These are phyloP conservation scores for Stegana nigrithorax DNA, from an alignment of 2,888 invertebrate species.

Conservation along the genomic window DNA sequence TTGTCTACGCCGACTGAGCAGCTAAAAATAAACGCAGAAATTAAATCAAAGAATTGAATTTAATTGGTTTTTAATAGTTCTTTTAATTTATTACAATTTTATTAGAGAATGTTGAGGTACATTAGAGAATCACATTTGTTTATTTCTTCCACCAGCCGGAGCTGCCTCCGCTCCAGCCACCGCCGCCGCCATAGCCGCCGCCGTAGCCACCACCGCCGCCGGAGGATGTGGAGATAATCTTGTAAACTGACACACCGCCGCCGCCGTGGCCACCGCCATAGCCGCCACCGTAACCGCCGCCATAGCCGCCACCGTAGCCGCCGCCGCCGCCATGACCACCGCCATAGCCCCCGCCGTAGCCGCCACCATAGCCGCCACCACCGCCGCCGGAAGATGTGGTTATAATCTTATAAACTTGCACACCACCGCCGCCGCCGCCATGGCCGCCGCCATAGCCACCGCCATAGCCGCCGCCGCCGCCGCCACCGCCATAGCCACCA, in stretches of 20 bases:
- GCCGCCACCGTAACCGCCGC: constrained; percentile 11
- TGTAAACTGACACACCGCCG: too few species aligned
- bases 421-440: constrained; percentile 17
- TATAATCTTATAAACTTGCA: too few species aligned
- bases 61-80: background rate
- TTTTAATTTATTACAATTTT: background rate
- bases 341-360: background rate
- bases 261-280: constrained; percentile 21
- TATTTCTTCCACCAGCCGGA: constrained; percentile 53
- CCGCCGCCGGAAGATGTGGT: too few species aligned
- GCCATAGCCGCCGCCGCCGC: constrained; percentile 10
- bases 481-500: background rate
- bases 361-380: constrained; percentile 5
- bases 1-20: too few species aligned
- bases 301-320: constrained; percentile 21
- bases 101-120: background rate
- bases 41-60: too few species aligned
- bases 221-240: too few species aligned
- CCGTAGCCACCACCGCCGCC: constrained; percentile 25
- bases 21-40: too few species aligned
- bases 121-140: constrained; percentile 18
- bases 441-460: constrained; percentile 23
- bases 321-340: constrained; percentile 13
- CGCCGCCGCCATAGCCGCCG: constrained; percentile 13
- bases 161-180: constrained; percentile 28